Base-by-base conservation (phyloP, 2,797 vertebrate genomes). In the Centropyge bicolor region DNA sequence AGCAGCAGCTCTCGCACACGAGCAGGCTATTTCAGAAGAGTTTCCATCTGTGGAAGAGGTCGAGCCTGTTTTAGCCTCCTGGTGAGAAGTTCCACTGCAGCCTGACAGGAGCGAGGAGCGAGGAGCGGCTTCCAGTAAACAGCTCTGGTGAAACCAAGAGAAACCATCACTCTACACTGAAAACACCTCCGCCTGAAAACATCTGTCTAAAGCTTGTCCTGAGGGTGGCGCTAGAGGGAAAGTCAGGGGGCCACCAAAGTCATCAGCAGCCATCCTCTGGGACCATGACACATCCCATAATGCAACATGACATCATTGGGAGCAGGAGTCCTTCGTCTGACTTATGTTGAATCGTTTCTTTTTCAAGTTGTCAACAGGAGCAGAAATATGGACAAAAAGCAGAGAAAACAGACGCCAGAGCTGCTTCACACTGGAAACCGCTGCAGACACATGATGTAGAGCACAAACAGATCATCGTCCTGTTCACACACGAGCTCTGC, bases 121-220 rank as follows among this genome's bases (percentile, higher is more conserved):
- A 45, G 51, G 49, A 68, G 51, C 78, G 60, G 54, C n/a, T 65
- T 8, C 38, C 52, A 2, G 57, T 38, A 54, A 81, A 84, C 73
- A 84, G 43, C 68, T 76, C 64, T 56, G 54, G 22, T 79, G 59
- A 56, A 78, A 69, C 68, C 77, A 81, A 71, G 70, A 81, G 46
- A 72, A 35, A 31, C 27, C 27, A 4, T 31, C 3, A 5, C 49
- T 20, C 22, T 9, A 9, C 46, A 16, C 6, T 45, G 46, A 51
- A 54, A 60, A 65, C 67, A 56, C 59, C 61, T 66, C 2, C 27
- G 4, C 27, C 27, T 31, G 52, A 41, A 72, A 52, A 54, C 54
- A 45, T 13, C 76, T 36, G 54, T 10, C 40, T 36, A 14, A 45
- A 22, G 41, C 48, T 38, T 57, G 41, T 49, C n/a, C n/a, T n/a